phyloP scores from a whole-genome alignment of 1,140 invertebrate species.

The Oppia nitens region DNA sequence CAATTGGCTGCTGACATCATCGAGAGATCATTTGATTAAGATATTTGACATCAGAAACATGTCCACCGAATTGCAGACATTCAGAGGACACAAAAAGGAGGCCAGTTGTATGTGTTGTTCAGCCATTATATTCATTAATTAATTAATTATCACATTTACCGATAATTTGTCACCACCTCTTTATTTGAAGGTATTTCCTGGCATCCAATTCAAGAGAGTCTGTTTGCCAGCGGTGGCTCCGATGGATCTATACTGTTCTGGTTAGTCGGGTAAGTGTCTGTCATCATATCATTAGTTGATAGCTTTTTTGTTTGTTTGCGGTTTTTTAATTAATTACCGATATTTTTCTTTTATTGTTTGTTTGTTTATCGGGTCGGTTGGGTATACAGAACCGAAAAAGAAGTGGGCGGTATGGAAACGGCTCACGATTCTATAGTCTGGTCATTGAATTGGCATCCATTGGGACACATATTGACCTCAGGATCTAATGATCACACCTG shows the following conservation, averaged over 20 bases:
- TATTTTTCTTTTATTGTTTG: slow-evolving; percentile 7
- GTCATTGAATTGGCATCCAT: slow-evolving; percentile 96
- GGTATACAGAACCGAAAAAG: slow-evolving; percentile 69
- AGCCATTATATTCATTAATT: neutral
- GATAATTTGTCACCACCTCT: neutral
- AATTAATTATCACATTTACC: neutral
- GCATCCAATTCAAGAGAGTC: slow-evolving; percentile 90
- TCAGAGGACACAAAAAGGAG: slow-evolving; percentile 96
- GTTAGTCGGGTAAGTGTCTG: slow-evolving; percentile 70
- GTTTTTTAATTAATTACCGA: neutral
- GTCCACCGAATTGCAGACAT: slow-evolving; percentile 76
- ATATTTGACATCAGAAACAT: slow-evolving; percentile 94
- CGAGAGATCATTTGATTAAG: slow-evolving; percentile 91
- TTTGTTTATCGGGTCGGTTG: neutral
- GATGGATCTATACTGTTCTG: slow-evolving; percentile 96
- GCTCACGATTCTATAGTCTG: slow-evolving; percentile 98
- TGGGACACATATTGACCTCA: slow-evolving; percentile 94
- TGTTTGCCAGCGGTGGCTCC: slow-evolving; percentile 91
- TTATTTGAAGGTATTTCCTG: slow-evolving; percentile 51
- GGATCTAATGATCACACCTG: slow-evolving; percentile 94
- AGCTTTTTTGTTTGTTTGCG: slow-evolving; percentile 15
- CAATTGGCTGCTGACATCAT: slow-evolving; percentile 97
- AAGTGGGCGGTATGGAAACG: slow-evolving; percentile 91
- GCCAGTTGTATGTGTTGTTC: slow-evolving; percentile 49
- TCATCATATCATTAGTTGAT: slow-evolving; percentile 1